Evolutionary conservation across 2,797 vertebrate genomes (phyloP), one percentile per base, ranked within the genome.

Genomic region (Hephaestus fuliginosus): DNA sequence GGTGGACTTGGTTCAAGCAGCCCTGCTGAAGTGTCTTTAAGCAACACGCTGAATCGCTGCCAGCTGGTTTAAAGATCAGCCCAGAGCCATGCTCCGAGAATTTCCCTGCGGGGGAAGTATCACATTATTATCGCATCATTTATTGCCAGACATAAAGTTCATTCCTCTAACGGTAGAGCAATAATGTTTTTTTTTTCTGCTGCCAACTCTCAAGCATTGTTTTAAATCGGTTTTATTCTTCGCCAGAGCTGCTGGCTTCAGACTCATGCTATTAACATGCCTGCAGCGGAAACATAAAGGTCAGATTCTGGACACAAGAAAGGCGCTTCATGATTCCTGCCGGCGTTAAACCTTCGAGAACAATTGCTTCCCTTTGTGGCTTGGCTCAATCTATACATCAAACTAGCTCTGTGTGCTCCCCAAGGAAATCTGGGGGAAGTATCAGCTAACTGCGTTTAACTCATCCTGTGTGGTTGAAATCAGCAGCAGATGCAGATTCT

Each of bases 401-500:
- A 55, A 84, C 69, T n/a, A 71, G 70, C 75, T 86, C 22, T 48
- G 67, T 79, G 52, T 53, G 57, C 70, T 87, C 83, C 82, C 77
- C 4, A 2, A 43, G 76, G 86, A 85, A 65, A 65, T 60, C 2
- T 53, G 48, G 70, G 52, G 74, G 62, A 86, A 86, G 83, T 83
- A 82, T 87, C 74, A 80, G 53, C 67, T 74, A 57, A 82, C 70
- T 70, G 62, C 68, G 56, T 83, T 88, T 78, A 84, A 60, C 82
- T 77, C 70, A 64, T 81, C 83, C 75, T 68, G 74, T 84, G 78
- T 75, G 78, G 75, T 81, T 70, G 74, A 86, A 89, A 88, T 83
- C 87, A 75, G 81, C 87, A 80, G 82, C 82, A 86, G 86, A 89
- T 85, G 78, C 80, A 84, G 65, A 80, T 78, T 73, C 78, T 33